Conservation (phyloP, 2,113 vertebrate genomes). For the Amblyopsis rosae region DNA sequence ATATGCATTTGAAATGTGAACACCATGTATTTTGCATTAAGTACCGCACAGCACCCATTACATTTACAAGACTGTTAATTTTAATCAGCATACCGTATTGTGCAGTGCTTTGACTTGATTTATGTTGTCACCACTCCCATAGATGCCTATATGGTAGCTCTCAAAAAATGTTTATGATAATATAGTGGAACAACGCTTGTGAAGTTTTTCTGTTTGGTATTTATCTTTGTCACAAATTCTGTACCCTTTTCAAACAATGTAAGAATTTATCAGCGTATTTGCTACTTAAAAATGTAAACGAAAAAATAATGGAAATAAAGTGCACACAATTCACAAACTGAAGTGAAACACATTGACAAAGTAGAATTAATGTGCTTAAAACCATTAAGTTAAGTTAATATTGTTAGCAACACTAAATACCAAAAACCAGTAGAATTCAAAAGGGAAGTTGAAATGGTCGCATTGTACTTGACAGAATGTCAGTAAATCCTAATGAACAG, state of each 20-base stretch:
- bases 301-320: constrained; percentile 63
- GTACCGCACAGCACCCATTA: constrained; percentile 6
- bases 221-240: constrained; percentile 49
- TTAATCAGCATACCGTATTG: constrained; percentile 61
- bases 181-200: constrained; percentile 64
- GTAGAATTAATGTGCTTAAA: not conserved
- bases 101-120: constrained; percentile 50
- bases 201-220: constrained; percentile 55
- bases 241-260: constrained; percentile 66
- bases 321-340: constrained; percentile 60
- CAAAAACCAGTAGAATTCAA: not conserved
- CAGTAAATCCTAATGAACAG: constrained; percentile 41
- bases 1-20: constrained; percentile 56
- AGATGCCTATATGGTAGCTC: constrained; percentile 34
- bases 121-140: constrained; percentile 27
- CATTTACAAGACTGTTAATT: constrained; percentile 26
- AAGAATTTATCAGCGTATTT: constrained; percentile 66
- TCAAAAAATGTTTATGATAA: constrained; percentile 41
- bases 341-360: constrained; percentile 10
- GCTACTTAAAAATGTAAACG: constrained; percentile 64
- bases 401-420: not conserved
- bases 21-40: constrained; percentile 35
- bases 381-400: not conserved
- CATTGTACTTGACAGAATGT: constrained; percentile 7
- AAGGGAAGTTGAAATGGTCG: not conserved